These are phyloP conservation scores for Hydrotaea diabolus DNA, from an alignment of 2,888 invertebrate species.

Conservation along the genomic window DNA sequence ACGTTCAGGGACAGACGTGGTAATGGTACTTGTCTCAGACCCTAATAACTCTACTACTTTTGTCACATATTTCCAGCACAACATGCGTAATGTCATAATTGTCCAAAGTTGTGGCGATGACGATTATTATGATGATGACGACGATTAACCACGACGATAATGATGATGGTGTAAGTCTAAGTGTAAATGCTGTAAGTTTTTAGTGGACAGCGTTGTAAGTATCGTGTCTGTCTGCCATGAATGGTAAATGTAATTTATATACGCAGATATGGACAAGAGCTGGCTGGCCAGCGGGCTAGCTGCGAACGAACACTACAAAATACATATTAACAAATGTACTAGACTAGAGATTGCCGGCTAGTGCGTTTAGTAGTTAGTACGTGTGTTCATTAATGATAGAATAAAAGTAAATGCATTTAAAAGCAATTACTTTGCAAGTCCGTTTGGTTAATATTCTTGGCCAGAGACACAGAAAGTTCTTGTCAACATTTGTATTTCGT, in stretches of 20 bases:
- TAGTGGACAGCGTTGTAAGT: not conserved
- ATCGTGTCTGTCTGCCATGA: constrained; percentile 3
- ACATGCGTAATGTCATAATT: constrained; percentile 39
- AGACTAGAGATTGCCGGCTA: not conserved
- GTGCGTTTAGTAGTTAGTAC: constrained; percentile 13
- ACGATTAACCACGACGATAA: constrained; percentile 3
- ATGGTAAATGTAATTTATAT: constrained; percentile 21
- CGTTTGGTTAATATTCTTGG: constrained; percentile 23
- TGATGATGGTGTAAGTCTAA: constrained; percentile 20
- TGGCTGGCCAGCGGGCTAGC: too few species aligned
- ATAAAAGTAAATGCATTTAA: constrained; percentile 67
- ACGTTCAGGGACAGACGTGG: not conserved
- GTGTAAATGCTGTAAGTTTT: not conserved
- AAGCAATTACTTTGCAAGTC: constrained; percentile 69
- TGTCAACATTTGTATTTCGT: not conserved
- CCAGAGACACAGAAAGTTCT: not conserved
- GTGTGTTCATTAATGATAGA: constrained; percentile 56
- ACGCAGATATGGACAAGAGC: not conserved
- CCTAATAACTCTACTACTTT: constrained; percentile 19
- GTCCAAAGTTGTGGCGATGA: constrained; percentile 30
- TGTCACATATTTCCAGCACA: constrained; percentile 9
- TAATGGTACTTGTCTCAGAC: not conserved
- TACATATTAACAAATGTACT: constrained; percentile 3
- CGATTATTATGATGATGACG: not conserved
- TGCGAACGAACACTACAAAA: not conserved